These are phyloP conservation scores for Caenorhabditis afra DNA, from an alignment of 2,888 invertebrate species.

Conservation along the genomic window DNA sequence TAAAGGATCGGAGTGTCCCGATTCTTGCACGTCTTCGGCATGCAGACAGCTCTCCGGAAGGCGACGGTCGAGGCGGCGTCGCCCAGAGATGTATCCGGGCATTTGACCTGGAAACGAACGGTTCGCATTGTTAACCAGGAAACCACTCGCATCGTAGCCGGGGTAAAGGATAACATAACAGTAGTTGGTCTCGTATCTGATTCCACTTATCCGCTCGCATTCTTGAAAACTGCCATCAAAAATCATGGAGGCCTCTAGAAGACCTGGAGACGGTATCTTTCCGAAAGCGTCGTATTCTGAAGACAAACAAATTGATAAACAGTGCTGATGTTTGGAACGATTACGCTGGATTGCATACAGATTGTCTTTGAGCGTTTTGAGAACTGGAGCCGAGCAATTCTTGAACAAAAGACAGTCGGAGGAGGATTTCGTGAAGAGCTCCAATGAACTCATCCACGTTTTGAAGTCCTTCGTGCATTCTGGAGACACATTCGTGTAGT, in stretches of 20 bases:
- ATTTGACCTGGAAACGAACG: slow-evolving; percentile 10
- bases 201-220: slow-evolving; percentile 42
- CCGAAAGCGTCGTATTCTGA: slow-evolving; percentile 59
- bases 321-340: neutral
- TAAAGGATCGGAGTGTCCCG: slow-evolving; percentile 27
- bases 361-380: slow-evolving; percentile 28
- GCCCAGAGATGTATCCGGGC: slow-evolving; percentile 22
- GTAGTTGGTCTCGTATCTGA: slow-evolving; percentile 46
- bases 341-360: slow-evolving; percentile 53
- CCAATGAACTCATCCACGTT: slow-evolving; percentile 25
- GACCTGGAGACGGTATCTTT: slow-evolving; percentile 41
- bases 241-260: slow-evolving; percentile 40
- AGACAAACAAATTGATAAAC: neutral
- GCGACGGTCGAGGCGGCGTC: slow-evolving; percentile 9
- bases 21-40: slow-evolving; percentile 30
- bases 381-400: slow-evolving; percentile 48
- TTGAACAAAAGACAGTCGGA: slow-evolving; percentile 22
- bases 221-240: slow-evolving; percentile 46
- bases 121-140: no score
- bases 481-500: slow-evolving; percentile 18
- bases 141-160: slow-evolving; percentile 9
- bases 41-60: slow-evolving; percentile 41
- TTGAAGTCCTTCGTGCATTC: slow-evolving; percentile 29
- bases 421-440: slow-evolving; percentile 1
- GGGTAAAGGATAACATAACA: slow-evolving; percentile 32